Percentiles rank a stretch among this genome's conserved stretches.
Evolutionary conservation across 2,113 vertebrate species (phyloP).

Genomic region (Calidris pygmaea): DNA sequence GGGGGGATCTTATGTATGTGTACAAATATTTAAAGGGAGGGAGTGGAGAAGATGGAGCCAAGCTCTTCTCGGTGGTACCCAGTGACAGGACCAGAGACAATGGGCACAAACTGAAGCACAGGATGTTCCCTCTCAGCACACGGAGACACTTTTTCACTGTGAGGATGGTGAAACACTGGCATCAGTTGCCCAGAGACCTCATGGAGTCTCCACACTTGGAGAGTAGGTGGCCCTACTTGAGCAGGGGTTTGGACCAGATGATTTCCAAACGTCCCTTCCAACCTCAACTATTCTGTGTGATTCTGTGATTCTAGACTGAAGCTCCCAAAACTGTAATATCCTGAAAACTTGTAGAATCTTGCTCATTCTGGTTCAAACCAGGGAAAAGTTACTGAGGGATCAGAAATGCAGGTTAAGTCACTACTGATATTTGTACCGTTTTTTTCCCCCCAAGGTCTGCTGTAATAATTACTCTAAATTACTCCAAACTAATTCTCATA

Average conservation of each 20-base stretch:
- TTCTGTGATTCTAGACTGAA: not conserved
- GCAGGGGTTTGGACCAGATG: not conserved
- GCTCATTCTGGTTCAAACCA: not conserved
- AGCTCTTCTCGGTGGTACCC: not conserved
- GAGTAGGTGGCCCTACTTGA: not conserved
- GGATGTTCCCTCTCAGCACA: not conserved
- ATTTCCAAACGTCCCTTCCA: not conserved
- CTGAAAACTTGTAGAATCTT: not conserved
- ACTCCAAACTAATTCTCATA: not conserved
- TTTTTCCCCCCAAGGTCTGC: not conserved
- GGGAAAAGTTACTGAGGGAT: not conserved
- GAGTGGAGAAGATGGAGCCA: not conserved
- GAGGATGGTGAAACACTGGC: not conserved
- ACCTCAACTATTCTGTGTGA: not conserved
- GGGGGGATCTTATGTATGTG: not conserved
- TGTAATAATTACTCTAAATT: not conserved
- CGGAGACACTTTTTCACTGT: not conserved
- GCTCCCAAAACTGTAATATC: not conserved
- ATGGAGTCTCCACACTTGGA: not conserved
- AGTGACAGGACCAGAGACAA: not conserved
- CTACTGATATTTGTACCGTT: not conserved
- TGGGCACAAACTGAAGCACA: not conserved
- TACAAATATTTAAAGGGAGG: not conserved
- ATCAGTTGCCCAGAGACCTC: not conserved
- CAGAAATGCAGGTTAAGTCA: not conserved